Base-by-base conservation (phyloP, 2,888 invertebrate species). In the Mythimna vitellina region DNA sequence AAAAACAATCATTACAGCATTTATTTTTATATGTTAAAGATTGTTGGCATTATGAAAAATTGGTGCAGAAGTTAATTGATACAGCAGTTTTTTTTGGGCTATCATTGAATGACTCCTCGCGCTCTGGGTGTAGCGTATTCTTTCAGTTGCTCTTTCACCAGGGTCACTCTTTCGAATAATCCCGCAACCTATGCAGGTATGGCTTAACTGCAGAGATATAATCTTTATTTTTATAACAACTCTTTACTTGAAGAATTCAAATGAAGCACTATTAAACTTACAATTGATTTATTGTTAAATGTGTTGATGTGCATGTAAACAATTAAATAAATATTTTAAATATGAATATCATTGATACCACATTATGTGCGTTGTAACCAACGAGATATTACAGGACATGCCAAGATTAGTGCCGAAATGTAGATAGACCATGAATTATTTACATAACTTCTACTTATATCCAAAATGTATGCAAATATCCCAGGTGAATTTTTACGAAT, bases 51-150 rank as follows among this genome's bases (percentile, higher is more conserved):
- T 12, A 51, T 3, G 35, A 35, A 3, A 29, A 51, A 51, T 72
- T 38, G 20, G 7, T 22, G 49, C 22, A 64, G 14, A 35, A 49
- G 14, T 38, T 57, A 56, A 72, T 72, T 64, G 14, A 29, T 73
- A 17, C n/a, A 46, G 17, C 7, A 46, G 1, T 46, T 46, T 46
- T 46, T 29, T 46, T 46, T 46, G 4, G 4, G 3, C 2, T 42
- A 14, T 42, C 5, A 42, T 42, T 5, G 14, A 42, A 42, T 42
- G 14, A 4, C 5, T 42, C 14, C 14, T 42, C 0, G 14, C 4
- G 3, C 42, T 42, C 42, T 14, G 14, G 42, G 42, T 14, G 42
- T 14, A 42, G 14, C 42, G 12, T 42, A 4, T 42, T 4, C 42
- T 0, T 42, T 12, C 14, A 42, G 42, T 42, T 42, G 4, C 14